Conservation (phyloP, 1,140 invertebrate genomes). For the Aphelinus certus region DNA sequence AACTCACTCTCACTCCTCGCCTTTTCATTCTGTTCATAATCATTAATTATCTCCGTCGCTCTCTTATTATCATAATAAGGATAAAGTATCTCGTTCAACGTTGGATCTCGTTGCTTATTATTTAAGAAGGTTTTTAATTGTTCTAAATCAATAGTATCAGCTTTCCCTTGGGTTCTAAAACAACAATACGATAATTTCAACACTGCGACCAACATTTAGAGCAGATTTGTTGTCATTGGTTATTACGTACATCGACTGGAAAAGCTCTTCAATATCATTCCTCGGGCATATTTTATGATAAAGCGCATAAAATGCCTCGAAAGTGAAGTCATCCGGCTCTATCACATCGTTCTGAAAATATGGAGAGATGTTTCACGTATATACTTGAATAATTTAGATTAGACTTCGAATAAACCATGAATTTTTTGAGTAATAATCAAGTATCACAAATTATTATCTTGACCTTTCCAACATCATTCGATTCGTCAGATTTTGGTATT, state of each 20-base stretch:
- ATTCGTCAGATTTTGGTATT: no score
- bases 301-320: slow-evolving; percentile 97
- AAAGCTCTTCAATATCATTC: slow-evolving; percentile 98
- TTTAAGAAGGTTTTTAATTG: slow-evolving; percentile 96
- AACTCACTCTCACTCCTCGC: slow-evolving; percentile 79
- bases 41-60: slow-evolving; percentile 91
- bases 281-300: slow-evolving; percentile 99
- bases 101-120: slow-evolving; percentile 97
- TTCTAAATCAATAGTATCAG: slow-evolving; percentile 84
- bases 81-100: slow-evolving; percentile 98
- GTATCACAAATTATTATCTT: background rate
- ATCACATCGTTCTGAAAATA: slow-evolving; percentile 86
- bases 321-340: slow-evolving; percentile 94
- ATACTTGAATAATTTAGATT: no score
- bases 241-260: slow-evolving; percentile 90
- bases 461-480: no score
- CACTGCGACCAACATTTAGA: no score
- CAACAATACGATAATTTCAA: slow-evolving; percentile 20
- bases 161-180: slow-evolving; percentile 87
- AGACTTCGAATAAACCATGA: no score
- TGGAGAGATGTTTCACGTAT: no score
- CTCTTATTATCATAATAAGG: slow-evolving; percentile 96
- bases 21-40: slow-evolving; percentile 90
- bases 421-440: background rate
- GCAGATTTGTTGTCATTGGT: background rate